Base-by-base conservation (phyloP, 2,888 invertebrate species). In the Agrochola circellaris region DNA sequence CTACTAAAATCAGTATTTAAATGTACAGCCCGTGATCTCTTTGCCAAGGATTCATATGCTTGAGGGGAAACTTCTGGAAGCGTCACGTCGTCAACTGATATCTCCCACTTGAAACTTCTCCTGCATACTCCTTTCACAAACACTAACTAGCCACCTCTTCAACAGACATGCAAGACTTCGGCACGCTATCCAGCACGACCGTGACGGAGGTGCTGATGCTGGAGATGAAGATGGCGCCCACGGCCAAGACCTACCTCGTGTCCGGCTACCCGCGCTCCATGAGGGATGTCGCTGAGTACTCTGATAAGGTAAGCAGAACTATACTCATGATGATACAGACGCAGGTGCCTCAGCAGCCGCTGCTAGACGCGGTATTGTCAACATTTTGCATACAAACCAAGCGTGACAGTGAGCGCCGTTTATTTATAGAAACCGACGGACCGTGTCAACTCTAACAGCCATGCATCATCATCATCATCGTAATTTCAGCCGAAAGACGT, bases 161-260 rank as follows among this genome's bases (percentile, higher is more conserved):
- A 48, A 8, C 88, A 98, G 98, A 98, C 92, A 98, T 98, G 98
- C 98, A 98, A 96, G 99, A 99, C 95, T 99, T 98, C 95, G 98
- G 98, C 82, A 97, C 98, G 91, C 95, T 99, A 81, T 98, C 98
- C 83, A 98, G 98, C 90, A 98, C 98, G 95, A 98, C 98, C 3
- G 98, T 99, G 74, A 98, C 98, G 2, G 98, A 99, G 94, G 99
- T 99, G 9, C 97, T 99, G 78, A 98, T 99, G 98, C 97, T 99
- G 92, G 99, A 99, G 97, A 99, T 99, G 98, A 99, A 99, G 97
- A 98, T 99, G 98, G 98, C 98, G 80, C 98, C 98, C 80, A 98
- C 98, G 81, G 98, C 98, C 87, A 98, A 98, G 96, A 98, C 98
- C 0, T 99, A 98, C 96, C 97, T 99, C 74, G 98, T 99, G 82